phyloP scores from a whole-genome alignment of 2,797 vertebrate genomes.

The Arvicola amphibius region DNA sequence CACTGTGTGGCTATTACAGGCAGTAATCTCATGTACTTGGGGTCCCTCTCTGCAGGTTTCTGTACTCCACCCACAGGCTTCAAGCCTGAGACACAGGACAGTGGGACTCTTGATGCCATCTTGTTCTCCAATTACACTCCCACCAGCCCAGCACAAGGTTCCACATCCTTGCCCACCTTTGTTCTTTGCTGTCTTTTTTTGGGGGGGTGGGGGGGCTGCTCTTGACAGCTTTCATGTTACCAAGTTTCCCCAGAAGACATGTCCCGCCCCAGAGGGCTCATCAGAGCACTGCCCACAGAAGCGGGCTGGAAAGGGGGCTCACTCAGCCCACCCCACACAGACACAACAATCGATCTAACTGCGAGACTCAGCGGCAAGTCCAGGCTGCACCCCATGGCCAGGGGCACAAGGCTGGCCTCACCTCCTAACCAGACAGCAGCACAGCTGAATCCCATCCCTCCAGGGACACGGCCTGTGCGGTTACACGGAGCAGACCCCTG shows the following conservation, averaged over 20 bases:
- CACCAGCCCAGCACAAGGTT: not conserved
- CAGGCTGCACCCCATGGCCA: not conserved
- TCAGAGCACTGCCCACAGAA: not conserved
- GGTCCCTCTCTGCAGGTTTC: not conserved
- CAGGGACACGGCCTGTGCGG: not conserved
- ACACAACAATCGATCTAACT: not conserved
- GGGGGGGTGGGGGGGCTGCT: accelerated
- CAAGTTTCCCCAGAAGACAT: not conserved
- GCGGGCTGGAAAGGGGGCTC: not conserved
- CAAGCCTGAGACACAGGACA: not conserved
- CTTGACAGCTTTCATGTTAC: not conserved
- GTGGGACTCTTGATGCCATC: not conserved
- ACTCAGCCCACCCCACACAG: not conserved
- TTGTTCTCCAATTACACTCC: not conserved
- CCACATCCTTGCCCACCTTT: not conserved
- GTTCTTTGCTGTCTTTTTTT: not conserved
- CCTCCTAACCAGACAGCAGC: not conserved
- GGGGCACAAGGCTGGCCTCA: not conserved
- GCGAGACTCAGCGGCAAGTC: not conserved
- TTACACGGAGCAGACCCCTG: not conserved
- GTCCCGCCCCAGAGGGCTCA: not conserved
- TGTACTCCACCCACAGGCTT: not conserved
- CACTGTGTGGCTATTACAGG: too few relatives aligned
- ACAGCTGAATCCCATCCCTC: not conserved
- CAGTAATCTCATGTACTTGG: accelerated